Evolutionary conservation across 2,888 invertebrate species (phyloP).

Genomic region (Eupithecia pulchellata): DNA sequence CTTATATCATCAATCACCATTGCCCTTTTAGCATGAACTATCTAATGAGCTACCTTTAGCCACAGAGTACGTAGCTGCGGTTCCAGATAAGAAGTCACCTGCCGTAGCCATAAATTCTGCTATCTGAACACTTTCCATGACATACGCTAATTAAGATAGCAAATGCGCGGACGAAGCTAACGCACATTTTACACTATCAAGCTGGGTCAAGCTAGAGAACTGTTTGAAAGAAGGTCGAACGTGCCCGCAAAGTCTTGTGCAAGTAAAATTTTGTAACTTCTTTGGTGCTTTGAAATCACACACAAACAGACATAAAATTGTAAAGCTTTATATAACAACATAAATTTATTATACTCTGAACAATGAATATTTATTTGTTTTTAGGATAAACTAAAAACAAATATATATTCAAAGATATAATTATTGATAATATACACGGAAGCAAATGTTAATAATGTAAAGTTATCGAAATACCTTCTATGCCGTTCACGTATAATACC

Average conservation of each 20-base stretch:
- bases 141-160: constrained; percentile 60
- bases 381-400: not conserved
- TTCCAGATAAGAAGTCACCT: constrained; percentile 55
- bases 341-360: not conserved
- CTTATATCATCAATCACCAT: constrained; percentile 36
- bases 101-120: constrained; percentile 53
- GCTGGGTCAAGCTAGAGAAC: not conserved
- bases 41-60: constrained; percentile 45
- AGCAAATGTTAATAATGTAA: not conserved
- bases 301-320: not conserved
- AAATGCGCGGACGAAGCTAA: constrained; percentile 47
- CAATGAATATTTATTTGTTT: no score
- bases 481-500: not conserved
- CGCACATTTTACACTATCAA: constrained; percentile 7
- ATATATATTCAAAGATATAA: not conserved
- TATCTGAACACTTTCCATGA: constrained; percentile 67
- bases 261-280: not conserved
- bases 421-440: not conserved
- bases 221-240: constrained; percentile 5
- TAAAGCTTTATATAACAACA: not conserved
- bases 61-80: constrained; percentile 42
- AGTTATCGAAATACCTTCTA: not conserved
- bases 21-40: constrained; percentile 42
- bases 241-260: not conserved
- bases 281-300: not conserved